Base-by-base conservation (phyloP, 1,140 invertebrate genomes). In the Drosophila yakuba region DNA sequence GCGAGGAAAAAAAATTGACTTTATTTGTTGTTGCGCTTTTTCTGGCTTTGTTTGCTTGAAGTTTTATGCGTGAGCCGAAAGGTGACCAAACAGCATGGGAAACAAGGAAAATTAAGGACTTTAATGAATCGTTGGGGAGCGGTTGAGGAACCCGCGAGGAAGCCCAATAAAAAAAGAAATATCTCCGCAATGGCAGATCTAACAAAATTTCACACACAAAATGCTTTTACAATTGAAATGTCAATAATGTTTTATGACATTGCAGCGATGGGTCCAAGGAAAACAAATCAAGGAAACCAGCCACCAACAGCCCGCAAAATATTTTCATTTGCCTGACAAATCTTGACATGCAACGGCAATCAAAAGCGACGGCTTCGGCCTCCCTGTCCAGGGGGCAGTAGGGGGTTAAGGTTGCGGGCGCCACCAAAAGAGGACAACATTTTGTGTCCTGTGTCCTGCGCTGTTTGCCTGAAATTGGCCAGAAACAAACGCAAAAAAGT, bases 201-300 rank as follows among this genome's bases (percentile, higher is more conserved):
- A 38, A 61, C 25, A 43, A 75, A 75, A 75, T 64, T 62, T 82
- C 59, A 62, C 81, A 73, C 79, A 82, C 75, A 81, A 78, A 86
- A 80, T 58, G 61, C 61, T 83, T 78, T 67, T 77, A 78, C 80
- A 84, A 88, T 89, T 88, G 84, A 88, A 89, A 88, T 89, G 84
- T 84, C 84, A 89, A 88, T 88, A 88, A 89, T 88, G 76, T 88
- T 88, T 88, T 89, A 89, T 80, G 80, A 74, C 76, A 84, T 76
- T 82, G 83, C 68, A 76, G 60, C 45, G 63, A 20, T 68, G 78
- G 55, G 12, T 54, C 15, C 39, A 45, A 56, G 44, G 12, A 36
- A 66, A 75, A 67, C 35, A 28, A 39, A 47, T 14, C 38, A 20
- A 54, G 41, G 10, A 5, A 12, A 1, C 8, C 8, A 8, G 10